phyloP scores from a whole-genome alignment of 2,888 invertebrate genomes.

The Rhagonycha fulva region DNA sequence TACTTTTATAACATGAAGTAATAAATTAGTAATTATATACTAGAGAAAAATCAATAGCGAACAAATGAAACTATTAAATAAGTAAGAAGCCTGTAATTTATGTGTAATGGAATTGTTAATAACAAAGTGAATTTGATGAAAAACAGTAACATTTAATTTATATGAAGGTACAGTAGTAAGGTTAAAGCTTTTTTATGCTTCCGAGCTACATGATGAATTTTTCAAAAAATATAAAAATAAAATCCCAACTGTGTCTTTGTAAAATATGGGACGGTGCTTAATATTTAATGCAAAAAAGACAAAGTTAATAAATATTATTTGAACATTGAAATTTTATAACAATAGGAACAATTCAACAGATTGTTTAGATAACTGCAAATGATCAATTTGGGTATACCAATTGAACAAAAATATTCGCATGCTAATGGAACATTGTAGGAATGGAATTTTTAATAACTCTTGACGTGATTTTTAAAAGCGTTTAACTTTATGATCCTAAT shows the following conservation, averaged over 20 bases:
- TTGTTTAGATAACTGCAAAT: neutral
- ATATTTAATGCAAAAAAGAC: neutral
- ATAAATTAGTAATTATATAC: neutral
- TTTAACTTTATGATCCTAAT: neutral
- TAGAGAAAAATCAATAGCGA: neutral
- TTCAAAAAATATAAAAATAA: neutral
- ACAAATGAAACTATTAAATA: conserved; percentile 4
- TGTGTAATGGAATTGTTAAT: conserved; percentile 2
- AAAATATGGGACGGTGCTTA: neutral
- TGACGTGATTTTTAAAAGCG: neutral
- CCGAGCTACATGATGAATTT: neutral
- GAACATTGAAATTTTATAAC: neutral
- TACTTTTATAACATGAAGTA: neutral
- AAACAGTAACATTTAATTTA: neutral
- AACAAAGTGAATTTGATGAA: neutral
- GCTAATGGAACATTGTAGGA: neutral
- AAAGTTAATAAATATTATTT: neutral
- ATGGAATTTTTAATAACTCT: neutral
- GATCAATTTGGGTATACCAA: neutral
- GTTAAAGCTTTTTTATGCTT: neutral
- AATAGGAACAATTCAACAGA: neutral
- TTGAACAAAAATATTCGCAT: neutral
- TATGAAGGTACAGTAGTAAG: neutral
- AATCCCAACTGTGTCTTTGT: neutral
- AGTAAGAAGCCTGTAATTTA: neutral